phyloP scores from a whole-genome alignment of 2,113 vertebrate species.

The Amazona guildingii region DNA sequence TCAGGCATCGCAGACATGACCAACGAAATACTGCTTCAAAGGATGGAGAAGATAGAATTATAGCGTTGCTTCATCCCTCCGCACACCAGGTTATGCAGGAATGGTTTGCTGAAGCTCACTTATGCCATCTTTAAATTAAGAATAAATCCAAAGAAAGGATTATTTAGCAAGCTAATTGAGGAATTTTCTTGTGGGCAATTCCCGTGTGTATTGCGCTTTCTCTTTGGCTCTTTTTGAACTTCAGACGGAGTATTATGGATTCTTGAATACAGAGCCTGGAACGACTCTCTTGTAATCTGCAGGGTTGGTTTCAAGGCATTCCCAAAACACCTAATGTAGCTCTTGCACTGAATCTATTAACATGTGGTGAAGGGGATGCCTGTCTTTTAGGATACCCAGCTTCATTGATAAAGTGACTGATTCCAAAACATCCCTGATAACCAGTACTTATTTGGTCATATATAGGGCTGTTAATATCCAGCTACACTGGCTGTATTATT shows the following conservation, averaged over 20 bases:
- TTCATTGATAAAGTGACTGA: background rate
- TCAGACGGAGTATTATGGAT: background rate
- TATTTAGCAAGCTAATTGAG: constrained; percentile 2
- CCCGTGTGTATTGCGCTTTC: background rate
- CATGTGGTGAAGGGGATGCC: background rate
- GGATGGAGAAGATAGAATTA: constrained; percentile 22
- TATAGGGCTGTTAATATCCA: background rate
- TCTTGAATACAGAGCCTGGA: background rate
- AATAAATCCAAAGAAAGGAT: background rate
- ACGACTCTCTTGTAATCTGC: background rate
- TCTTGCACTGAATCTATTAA: background rate
- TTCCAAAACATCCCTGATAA: background rate
- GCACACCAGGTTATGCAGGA: background rate
- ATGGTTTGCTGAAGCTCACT: constrained; percentile 1
- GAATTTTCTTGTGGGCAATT: background rate
- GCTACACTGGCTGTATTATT: background rate
- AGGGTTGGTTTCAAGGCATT: background rate
- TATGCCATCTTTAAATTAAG: constrained; percentile 22
- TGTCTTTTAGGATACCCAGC: background rate
- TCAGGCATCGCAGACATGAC: background rate
- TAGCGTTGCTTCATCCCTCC: background rate
- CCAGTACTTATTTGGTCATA: background rate
- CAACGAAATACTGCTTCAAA: constrained; percentile 10
- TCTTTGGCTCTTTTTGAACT: background rate
- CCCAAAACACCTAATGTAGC: background rate